Evolutionary conservation across 2,797 vertebrate species (phyloP), one percentile per base, ranked within the genome.

Genomic region (Microctenopoma stevenorrisi): DNA sequence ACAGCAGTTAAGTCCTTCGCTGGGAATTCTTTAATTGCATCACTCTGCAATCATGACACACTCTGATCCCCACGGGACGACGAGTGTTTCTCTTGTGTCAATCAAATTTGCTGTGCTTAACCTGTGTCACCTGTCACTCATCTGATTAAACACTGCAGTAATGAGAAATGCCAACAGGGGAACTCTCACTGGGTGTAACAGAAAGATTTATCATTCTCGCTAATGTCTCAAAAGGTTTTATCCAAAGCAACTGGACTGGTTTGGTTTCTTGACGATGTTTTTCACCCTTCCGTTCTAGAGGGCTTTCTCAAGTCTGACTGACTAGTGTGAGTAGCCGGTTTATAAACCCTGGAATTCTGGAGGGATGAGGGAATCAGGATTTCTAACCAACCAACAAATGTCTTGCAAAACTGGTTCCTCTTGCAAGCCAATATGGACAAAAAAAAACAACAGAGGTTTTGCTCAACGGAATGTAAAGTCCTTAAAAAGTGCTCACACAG

Each of bases 11-110:
- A 72, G 53, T 74, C 75, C 62, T 76, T 81, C 30, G 16, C 57
- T 74, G 80, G 76, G 86, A 81, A 86, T 86, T 79, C 71, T 81
- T 87, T 92, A 90, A 93, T 89, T 91, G 84, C 78, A 86, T 86
- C 83, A 77, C 80, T 76, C 42, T 18, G 79, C 66, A 82, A 80
- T 85, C 77, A 82, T 46, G 49, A 70, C 79, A 87, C 74, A 64
- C 70, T 72, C 67, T 54, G 42, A 76, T 79, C 69, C 83, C 71
- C 79, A 43, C 1, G 5, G 81, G 82, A 68, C 61, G 59, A 72
- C 14, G 67, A 79, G 71, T 26, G 47, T 68, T 73, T 74, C 74
- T 74, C 66, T 82, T 62, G 58, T 79, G 84, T 87, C 89, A 87
- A 81, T 90, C 89, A 91, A 68, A 74, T 78, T 58, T 82, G 68